Conservation (phyloP, 2,888 invertebrate species). For the Agriopis aurantiaria region DNA sequence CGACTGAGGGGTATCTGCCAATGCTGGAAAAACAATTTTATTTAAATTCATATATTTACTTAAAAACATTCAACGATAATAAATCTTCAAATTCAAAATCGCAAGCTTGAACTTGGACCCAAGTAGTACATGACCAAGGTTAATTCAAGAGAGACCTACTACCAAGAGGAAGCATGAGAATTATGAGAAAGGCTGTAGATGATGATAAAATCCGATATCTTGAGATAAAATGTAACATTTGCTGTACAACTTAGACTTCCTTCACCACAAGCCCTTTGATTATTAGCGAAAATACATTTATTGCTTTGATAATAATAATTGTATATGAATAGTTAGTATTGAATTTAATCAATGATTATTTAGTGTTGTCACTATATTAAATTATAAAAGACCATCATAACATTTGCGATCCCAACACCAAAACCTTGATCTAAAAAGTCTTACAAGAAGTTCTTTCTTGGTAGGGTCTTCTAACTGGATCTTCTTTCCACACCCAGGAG, state of each 20-base stretch:
- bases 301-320: background rate
- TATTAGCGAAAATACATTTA: background rate
- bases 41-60: background rate
- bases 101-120: background rate
- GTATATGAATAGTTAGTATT: background rate
- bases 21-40: conserved; percentile 87
- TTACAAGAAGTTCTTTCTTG: conserved; percentile 76
- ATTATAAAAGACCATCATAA: background rate
- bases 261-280: background rate
- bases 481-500: conserved; percentile 68
- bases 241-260: background rate
- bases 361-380: no score
- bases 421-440: conserved; percentile 48
- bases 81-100: background rate
- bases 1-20: conserved; percentile 99
- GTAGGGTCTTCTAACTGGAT: conserved; percentile 77
- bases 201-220: background rate
- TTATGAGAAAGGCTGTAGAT: background rate
- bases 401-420: conserved; percentile 20
- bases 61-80: background rate
- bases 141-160: background rate
- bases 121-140: background rate
- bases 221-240: background rate
- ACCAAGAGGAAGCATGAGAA: background rate
- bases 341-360: background rate